Evolutionary conservation across 2,113 vertebrate genomes (phyloP), one percentile per base, ranked within the genome.

Genomic region (Reinhardtius hippoglossoides): DNA sequence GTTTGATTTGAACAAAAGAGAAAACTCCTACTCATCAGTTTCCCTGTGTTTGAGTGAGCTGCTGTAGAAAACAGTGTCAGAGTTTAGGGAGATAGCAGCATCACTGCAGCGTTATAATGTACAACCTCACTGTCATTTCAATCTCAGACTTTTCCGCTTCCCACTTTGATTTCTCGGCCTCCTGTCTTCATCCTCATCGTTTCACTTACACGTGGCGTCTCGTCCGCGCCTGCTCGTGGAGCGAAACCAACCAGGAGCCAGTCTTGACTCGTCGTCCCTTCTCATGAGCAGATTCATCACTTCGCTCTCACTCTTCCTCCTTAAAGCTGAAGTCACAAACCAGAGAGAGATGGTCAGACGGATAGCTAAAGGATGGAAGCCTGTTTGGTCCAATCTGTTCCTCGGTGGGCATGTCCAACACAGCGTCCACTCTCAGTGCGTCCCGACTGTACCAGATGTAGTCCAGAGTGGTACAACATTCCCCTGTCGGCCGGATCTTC

Each of bases 251-350:
- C 9, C 15, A 20, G n/a, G 42, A 7, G 40, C 23, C 35, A 7
- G 37, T 12, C 60, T 52, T 9, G 6, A 57, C 54, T 64, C 27
- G 1, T 21, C 2, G 3, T 74, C 64, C 5, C 31, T 57, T 65
- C 61, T 18, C 1, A 0, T 61, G 55, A 10, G 1, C 15, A 0
- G 0, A 27, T 31, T 40, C 44, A 0, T 14, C 2, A 0, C n/a
- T 12, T 31, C 2, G 23, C 18, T 35, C 2, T 88, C 80, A 87
- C 0, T 95, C 92, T n/a, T 95, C 91, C 81, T 96, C 95, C 44
- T 90, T 96, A 75, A 99, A 98, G 82, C 95, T 96, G 71, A 99
- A 96, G 93, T 99, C 97, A 79, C 98, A 99, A 71, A 99, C 95
- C 31, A 99, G 93, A 2, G 98, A 98, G 13, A 99, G 94, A 66